Percentiles rank a stretch among this genome's conserved stretches.
phyloP scores from a whole-genome alignment of 2,888 invertebrate species.

The Phyto melanocephala region DNA sequence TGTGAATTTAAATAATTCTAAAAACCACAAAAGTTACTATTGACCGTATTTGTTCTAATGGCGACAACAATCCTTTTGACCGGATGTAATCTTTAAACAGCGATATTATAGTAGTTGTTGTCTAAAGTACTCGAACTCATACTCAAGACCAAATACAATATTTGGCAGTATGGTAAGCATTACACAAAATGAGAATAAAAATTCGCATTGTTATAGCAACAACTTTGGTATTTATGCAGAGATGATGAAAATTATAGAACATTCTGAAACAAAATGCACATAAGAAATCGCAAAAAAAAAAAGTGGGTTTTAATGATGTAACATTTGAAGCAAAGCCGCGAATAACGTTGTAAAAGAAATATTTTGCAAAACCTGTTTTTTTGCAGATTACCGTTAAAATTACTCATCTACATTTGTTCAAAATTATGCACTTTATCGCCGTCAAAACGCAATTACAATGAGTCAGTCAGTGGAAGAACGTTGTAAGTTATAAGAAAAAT shows the following conservation, averaged over 20 bases:
- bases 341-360: no score
- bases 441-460: no score
- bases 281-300: no score
- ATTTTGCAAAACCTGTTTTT: no score
- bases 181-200: neutral
- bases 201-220: neutral
- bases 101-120: neutral
- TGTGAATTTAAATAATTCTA: neutral
- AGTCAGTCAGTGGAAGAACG: no score
- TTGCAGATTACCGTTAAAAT: no score
- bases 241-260: neutral
- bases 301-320: no score
- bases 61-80: constrained; percentile 44
- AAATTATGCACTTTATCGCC: no score
- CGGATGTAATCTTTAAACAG: constrained; percentile 12
- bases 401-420: no score
- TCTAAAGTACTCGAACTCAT: constrained; percentile 7
- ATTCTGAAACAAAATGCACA: neutral
- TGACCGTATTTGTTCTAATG: constrained; percentile 38
- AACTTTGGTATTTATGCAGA: neutral
- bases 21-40: neutral
- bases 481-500: no score
- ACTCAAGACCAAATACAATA: neutral
- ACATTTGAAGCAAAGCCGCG: no score
- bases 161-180: constrained; percentile 13